Base-by-base conservation (phyloP, 2,888 invertebrate genomes). In the Corbicula japonica region DNA sequence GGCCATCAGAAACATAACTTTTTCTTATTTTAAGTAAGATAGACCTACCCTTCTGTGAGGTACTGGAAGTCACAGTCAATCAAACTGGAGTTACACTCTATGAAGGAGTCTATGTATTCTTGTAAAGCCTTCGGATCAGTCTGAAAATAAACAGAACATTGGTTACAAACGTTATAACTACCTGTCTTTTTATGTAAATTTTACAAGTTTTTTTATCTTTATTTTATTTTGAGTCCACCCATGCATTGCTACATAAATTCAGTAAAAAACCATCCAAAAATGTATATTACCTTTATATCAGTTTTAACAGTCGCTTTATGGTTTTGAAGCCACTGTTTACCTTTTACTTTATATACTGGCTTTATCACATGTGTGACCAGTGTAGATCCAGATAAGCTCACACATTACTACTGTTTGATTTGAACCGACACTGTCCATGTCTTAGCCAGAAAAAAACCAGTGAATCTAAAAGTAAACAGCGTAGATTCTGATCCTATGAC, bases 11-110 rank as follows among this genome's bases (percentile, higher is more conserved):
- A n/a, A n/a, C n/a, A n/a, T n/a, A n/a, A n/a, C n/a, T n/a, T n/a
- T n/a, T n/a, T n/a, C n/a, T n/a, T n/a, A n/a, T n/a, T n/a, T n/a
- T n/a, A n/a, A n/a, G n/a, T n/a, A n/a, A n/a, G n/a, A 54, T 54
- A 32, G 12, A 83, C 87, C 83, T 83, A 90, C 91, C 90, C 90
- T 65, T 89, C 89, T 77, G 81, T 85, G 1, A 91, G 73, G 80
- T 89, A 87, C 23, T 76, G 69, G 54, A 91, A 86, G 35, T 90
- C 88, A 52, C 79, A 76, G 75, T 91, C 91, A 58, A 91, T 80
- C 41, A 89, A 86, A 41, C 89, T 84, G 54, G 79, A 65, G 69
- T 91, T 87, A 12, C 73, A 83, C 18, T 85, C 85, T 41, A 87
- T 75, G 78, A 91, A 91, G 21, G 82, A 58, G 10, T 84, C 66